Evolutionary conservation across 2,797 vertebrate genomes (phyloP).

Genomic region (Cynodonichthys magdalenae): DNA sequence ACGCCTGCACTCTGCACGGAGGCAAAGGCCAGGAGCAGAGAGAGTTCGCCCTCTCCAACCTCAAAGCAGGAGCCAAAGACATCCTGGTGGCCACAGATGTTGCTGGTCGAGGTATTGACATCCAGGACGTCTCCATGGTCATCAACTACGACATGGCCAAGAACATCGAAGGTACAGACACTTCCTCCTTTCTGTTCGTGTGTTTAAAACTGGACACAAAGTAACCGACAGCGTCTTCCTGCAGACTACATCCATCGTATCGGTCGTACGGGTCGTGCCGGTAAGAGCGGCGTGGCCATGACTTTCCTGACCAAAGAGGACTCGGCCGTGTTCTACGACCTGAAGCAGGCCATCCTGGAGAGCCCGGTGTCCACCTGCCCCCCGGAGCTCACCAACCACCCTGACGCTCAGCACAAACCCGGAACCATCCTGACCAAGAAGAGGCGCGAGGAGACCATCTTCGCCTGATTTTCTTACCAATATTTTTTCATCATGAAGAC

Average conservation of each 20-base stretch:
- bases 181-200: neutral
- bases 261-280: conserved; percentile 94
- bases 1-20: conserved; percentile 96
- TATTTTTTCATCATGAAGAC: neutral
- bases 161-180: conserved; percentile 92
- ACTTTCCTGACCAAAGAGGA: conserved; percentile 99
- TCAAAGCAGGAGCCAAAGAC: conserved; percentile 97
- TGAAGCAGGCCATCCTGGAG: conserved; percentile 98
- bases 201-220: neutral
- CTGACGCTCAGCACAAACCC: conserved; percentile 96
- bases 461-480: conserved; percentile 81
- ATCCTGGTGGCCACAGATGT: conserved; percentile 98
- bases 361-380: conserved; percentile 97
- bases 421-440: conserved; percentile 99
- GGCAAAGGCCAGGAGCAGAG: conserved; percentile 98
- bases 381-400: conserved; percentile 95
- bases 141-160: conserved; percentile 99
- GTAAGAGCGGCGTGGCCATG: conserved; percentile 95
- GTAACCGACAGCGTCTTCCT: neutral
- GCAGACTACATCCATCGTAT: conserved; percentile 98
- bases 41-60: conserved; percentile 97
- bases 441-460: conserved; percentile 97
- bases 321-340: conserved; percentile 93
- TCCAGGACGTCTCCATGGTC: conserved; percentile 98
- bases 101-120: conserved; percentile 96